Base-by-base conservation (phyloP, 2,888 invertebrate species). In the Argyresthia albistria region DNA sequence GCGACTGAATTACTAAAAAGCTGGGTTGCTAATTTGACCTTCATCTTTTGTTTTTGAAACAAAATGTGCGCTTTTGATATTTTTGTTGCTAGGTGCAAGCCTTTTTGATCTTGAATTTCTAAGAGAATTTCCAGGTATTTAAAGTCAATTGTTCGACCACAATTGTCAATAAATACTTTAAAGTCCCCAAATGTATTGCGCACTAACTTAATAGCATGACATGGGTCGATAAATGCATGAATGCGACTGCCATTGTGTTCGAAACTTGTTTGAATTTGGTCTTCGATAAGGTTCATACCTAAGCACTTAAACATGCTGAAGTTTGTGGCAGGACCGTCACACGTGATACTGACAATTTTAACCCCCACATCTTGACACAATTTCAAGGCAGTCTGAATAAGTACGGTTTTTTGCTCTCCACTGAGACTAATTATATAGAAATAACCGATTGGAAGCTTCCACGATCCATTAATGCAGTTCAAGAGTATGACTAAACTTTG, bases 31-130 rank as follows among this genome's bases (percentile, higher is more conserved):
- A 25, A 4, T 25, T 25, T 50, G n/a, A 56, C 58, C 35, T 56
- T 56, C 53, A 57, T 58, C 54, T 58, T 58, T 52, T 49, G 49
- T 11, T 50, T 48, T 12, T 9, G 11, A n/a, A 46, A 46, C 8
- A 25, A 36, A 1, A 48, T 35, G 12, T 35, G 48, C 8, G 35
- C 37, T 48, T 48, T 35, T 8, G 48, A 9, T 12, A 48, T 37
- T 36, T 48, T 48, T 12, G 48, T 50, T 12, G 42, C 50, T 4
- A 50, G 8, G 12, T 50, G 42, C 52, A 58, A 53, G n/a, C 58
- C 57, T 39, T 59, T 56, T 42, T 55, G n/a, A 15, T 55, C 51
- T 56, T 60, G 60, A 9, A 59, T 46, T 14, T 56, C 36, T n/a
- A 58, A 54, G 35, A 60, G 47, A 46, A 55, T 45, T 50, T 51